Evolutionary conservation across 1,140 invertebrate genomes (phyloP).

Genomic region (Drosophila guanche): DNA sequence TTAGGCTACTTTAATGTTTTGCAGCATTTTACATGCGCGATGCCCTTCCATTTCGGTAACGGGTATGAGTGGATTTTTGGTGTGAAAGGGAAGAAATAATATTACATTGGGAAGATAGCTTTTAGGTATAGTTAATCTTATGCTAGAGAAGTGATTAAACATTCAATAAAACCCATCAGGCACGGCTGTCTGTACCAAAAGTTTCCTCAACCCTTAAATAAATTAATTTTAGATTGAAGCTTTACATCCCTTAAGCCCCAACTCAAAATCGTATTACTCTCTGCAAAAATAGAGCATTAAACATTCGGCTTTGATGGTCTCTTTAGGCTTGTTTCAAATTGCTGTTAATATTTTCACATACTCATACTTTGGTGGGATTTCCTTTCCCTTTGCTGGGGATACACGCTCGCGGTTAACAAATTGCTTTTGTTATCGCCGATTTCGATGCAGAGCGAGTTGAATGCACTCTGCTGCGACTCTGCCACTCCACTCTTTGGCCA

Average conservation of each 20-base stretch:
- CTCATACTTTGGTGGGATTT: constrained; percentile 79
- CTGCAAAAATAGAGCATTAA: constrained; percentile 7
- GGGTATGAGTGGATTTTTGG: neutral
- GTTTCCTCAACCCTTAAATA: too few species aligned
- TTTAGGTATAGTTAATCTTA: neutral
- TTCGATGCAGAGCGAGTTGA: constrained; percentile 69
- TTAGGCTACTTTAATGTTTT: constrained; percentile 75
- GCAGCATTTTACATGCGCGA: constrained; percentile 38
- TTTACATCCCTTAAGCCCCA: too few species aligned
- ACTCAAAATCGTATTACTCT: too few species aligned
- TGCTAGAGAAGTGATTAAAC: too few species aligned
- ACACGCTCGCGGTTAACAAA: constrained; percentile 63
- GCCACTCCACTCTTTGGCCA: constrained; percentile 5
- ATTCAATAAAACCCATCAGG: too few species aligned
- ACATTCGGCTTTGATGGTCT: constrained; percentile 10
- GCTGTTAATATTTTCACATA: constrained; percentile 79
- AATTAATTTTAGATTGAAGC: too few species aligned
- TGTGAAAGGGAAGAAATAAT: neutral
- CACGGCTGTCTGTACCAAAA: too few species aligned
- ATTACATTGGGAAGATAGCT: too few species aligned
- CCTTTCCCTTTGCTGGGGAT: constrained; percentile 56
- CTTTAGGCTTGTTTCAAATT: constrained; percentile 37
- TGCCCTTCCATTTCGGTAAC: constrained; percentile 9
- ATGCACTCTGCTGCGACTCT: constrained; percentile 55
- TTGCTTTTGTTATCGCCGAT: constrained; percentile 75